Percentiles rank a stretch among this genome's conserved stretches.
Conservation (phyloP, 2,113 vertebrate genomes). For the Cebus imitator region DNA sequence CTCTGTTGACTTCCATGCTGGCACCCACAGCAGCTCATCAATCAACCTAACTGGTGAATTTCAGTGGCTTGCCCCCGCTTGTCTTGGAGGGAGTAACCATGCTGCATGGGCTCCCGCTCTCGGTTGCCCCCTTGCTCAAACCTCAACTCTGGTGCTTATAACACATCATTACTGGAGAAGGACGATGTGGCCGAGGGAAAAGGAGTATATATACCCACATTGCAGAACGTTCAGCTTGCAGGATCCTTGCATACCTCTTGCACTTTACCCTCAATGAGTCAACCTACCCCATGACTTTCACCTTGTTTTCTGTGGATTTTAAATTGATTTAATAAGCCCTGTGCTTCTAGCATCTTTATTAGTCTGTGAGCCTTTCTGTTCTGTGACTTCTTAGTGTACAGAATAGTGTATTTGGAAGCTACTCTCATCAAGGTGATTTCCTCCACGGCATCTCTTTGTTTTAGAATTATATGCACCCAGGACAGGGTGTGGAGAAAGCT, state of each 20-base stretch:
- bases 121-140: neutral
- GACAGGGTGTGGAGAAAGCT: neutral
- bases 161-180: neutral
- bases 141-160: neutral
- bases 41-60: neutral
- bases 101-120: neutral
- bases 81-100: neutral
- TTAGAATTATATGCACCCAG: neutral
- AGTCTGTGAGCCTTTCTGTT: neutral
- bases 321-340: neutral
- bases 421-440: neutral
- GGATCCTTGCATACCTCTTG: neutral
- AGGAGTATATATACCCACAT: neutral
- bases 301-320: neutral
- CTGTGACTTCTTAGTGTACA: neutral
- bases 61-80: neutral
- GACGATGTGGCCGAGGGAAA: neutral
- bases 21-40: neutral
- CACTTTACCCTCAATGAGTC: neutral
- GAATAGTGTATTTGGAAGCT: neutral
- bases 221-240: neutral
- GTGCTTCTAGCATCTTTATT: neutral
- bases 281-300: neutral
- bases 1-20: neutral
- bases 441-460: neutral